These are phyloP conservation scores for Upupa epops DNA, from an alignment of 2,113 vertebrate species.

Conservation along the genomic window DNA sequence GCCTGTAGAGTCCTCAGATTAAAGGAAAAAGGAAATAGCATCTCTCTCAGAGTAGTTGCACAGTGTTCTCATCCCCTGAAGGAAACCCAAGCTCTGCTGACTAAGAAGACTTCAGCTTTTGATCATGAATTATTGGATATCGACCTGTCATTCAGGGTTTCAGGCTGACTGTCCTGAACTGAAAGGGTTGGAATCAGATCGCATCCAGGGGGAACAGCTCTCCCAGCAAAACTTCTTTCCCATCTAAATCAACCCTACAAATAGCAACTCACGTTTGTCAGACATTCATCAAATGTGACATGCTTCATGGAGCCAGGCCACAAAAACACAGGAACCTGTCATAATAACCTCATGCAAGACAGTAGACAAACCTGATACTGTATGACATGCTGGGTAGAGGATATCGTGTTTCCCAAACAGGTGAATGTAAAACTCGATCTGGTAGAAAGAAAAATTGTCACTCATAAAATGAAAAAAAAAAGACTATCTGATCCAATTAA, in stretches of 20 bases:
- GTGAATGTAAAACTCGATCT: neutral
- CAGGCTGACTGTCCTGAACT: constrained; percentile 56
- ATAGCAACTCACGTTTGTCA: constrained; percentile 69
- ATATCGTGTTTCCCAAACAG: neutral
- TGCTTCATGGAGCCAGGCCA: constrained; percentile 51
- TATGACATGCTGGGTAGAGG: neutral
- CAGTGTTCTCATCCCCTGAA: constrained; percentile 66
- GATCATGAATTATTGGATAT: constrained; percentile 76
- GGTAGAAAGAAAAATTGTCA: neutral
- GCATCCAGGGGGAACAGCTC: constrained; percentile 33
- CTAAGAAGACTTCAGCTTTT: constrained; percentile 73
- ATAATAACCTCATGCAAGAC: constrained; percentile 26
- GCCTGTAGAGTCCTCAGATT: constrained; percentile 67
- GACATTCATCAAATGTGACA: constrained; percentile 67
- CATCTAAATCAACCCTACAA: constrained; percentile 65
- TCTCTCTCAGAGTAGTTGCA: constrained; percentile 49
- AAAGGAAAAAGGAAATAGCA: constrained; percentile 66
- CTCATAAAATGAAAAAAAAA: neutral
- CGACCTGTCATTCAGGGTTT: constrained; percentile 70
- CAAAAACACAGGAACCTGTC: constrained; percentile 39
- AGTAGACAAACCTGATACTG: neutral
- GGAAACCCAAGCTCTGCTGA: constrained; percentile 72
- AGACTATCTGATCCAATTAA: neutral
- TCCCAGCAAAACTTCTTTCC: constrained; percentile 41
- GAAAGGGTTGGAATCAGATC: constrained; percentile 56